Percentiles rank a stretch among this genome's conserved stretches.
phyloP scores from a whole-genome alignment of 2,797 vertebrate genomes.

The Taeniopygia guttata region DNA sequence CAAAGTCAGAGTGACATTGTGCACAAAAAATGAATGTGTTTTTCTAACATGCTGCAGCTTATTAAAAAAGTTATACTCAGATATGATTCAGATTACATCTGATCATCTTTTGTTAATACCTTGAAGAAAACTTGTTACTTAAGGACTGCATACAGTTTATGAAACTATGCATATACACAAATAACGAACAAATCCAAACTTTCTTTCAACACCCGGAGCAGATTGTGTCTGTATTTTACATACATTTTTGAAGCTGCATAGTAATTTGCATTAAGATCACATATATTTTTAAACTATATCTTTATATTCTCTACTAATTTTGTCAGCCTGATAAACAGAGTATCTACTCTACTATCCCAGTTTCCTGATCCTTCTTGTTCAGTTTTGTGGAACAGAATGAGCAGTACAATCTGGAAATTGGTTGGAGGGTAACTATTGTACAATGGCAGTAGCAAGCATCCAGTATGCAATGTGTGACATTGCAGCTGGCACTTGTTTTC shows the following conservation, averaged over 20 bases:
- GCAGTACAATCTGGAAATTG: background rate
- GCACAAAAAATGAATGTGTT: background rate
- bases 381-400: slow-evolving; percentile 8
- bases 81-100: background rate
- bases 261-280: background rate
- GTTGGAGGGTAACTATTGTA: background rate
- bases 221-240: background rate
- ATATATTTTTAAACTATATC: background rate
- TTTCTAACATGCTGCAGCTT: background rate
- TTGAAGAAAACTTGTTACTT: background rate
- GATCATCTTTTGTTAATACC: background rate
- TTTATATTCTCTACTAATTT: slow-evolving; percentile 23
- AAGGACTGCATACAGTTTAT: background rate
- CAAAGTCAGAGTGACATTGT: slow-evolving; percentile 5
- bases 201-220: background rate
- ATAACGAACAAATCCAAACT: slow-evolving; percentile 25
- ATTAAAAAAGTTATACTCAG: background rate
- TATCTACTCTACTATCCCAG: background rate
- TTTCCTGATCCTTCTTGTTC: background rate
- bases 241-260: background rate
- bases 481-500: slow-evolving; percentile 5
- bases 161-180: background rate
- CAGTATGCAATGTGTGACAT: background rate
- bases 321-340: slow-evolving; percentile 8
- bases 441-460: background rate